These are phyloP conservation scores for Prosapia bicincta DNA, from an alignment of 2,888 invertebrate genomes.

Conservation along the genomic window DNA sequence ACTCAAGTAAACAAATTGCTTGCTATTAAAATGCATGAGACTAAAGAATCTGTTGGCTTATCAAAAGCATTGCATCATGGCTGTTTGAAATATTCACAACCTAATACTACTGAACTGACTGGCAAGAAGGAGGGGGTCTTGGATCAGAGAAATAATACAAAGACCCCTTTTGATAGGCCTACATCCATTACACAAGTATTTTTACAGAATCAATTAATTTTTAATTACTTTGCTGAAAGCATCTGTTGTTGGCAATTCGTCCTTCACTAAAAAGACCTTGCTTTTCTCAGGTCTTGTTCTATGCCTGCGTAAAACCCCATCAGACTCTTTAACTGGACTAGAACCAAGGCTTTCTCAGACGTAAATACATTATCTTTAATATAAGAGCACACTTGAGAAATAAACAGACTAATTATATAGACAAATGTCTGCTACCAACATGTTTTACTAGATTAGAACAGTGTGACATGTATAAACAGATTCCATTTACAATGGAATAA, in stretches of 20 bases:
- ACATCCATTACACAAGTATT: neutral
- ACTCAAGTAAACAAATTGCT: neutral
- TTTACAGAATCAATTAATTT: slow-evolving; percentile 5
- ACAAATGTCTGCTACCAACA: too few species aligned
- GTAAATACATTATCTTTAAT: too few species aligned
- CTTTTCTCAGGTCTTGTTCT: too few species aligned
- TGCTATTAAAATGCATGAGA: neutral
- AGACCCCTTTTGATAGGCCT: neutral
- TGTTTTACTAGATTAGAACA: too few species aligned
- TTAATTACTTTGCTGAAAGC: neutral
- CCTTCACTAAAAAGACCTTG: neutral
- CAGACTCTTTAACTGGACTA: neutral
- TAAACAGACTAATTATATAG: too few species aligned
- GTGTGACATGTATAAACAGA: too few species aligned
- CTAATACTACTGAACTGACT: neutral
- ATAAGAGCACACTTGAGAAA: too few species aligned
- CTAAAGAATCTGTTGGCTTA: neutral
- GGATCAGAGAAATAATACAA: too few species aligned
- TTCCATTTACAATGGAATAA: too few species aligned
- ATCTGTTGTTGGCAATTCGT: neutral
- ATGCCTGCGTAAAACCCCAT: too few species aligned
- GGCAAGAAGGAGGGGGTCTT: neutral
- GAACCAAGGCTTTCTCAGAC: too few species aligned
- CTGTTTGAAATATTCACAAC: neutral
- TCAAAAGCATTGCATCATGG: neutral